Evolutionary conservation across 2,113 vertebrate species (phyloP), one percentile per base, ranked within the genome.

Genomic region (Podarcis raffonei): DNA sequence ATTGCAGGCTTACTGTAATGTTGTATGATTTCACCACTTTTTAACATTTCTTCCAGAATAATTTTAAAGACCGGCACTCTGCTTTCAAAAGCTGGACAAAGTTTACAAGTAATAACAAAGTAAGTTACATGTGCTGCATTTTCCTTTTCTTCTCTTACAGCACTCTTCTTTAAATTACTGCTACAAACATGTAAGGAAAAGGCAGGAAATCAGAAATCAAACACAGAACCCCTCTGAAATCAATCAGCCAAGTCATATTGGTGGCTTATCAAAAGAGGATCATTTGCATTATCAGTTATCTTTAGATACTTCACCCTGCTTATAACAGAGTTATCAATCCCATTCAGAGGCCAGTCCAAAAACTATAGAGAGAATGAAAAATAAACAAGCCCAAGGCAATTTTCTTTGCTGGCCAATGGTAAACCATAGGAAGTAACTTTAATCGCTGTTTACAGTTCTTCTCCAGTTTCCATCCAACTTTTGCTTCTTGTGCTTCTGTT

Each of bases 391-490:
- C 93, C 0, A 16, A 96, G 94, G 95, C 95, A 95, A 94, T 90
- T 95, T 95, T 94, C 94, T 95, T 94, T 96, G 94, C 96, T 92
- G 96, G 93, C 91, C 94, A 94, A 94, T 93, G 94, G 94, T 90
- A 96, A 96, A 95, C 88, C 94, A 92, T 81, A 95, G 93, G 94
- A 96, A 94, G 93, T 93, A 95, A 97, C 94, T 96, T 95, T 95
- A 94, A 96, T 93, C 94, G 93, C 94, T 95, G 94, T 95, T 96
- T 94, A 96, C 92, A 95, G 95, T 96, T 96, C 90, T 95, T 95
- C 94, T 96, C 94, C 95, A 91, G 93, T 96, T 96, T 97, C 95
- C 94, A 95, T 94, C 95, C 95, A 97, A 95, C 92, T 96, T 96
- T 93, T 95, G 95, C 94, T 96, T 95, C 94, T 94, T 90, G 89